These are phyloP conservation scores for Hippocampus guttulatus DNA, from an alignment of 2,113 vertebrate species.

Conservation along the genomic window DNA sequence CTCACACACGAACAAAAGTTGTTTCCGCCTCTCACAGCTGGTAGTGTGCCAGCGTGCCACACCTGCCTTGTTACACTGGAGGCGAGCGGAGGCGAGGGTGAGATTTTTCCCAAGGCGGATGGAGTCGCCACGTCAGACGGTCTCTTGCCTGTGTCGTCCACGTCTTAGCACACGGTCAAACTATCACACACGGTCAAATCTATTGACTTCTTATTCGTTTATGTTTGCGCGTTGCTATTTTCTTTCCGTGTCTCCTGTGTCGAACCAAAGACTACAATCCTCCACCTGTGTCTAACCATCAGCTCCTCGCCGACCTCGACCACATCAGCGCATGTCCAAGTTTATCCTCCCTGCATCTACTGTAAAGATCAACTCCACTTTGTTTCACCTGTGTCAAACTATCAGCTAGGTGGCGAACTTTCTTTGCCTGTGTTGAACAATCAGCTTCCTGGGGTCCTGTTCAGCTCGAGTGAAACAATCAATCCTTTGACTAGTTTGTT, in stretches of 20 bases:
- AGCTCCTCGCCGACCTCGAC: not conserved
- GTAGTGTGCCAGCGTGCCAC: slow-evolving; percentile 24
- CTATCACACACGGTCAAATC: not conserved
- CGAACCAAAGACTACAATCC: not conserved
- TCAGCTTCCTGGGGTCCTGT: no score
- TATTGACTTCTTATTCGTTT: not conserved
- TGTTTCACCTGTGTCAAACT: no score
- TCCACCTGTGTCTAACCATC: not conserved
- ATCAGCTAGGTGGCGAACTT: no score
- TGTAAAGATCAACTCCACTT: no score
- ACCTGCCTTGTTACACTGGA: slow-evolving; percentile 32
- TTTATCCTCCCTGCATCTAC: no score
- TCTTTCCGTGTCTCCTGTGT: not conserved
- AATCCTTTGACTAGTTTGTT: no score
- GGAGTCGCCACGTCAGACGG: slow-evolving; percentile 11
- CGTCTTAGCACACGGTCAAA: not conserved
- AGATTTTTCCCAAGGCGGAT: not conserved
- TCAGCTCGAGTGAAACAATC: no score
- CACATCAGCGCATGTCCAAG: no score
- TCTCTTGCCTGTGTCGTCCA: not conserved
- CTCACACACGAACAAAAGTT: slow-evolving; percentile 15
- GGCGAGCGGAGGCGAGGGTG: not conserved
- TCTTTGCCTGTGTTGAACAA: no score
- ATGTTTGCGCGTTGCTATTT: not conserved
- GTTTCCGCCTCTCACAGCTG: not conserved